Evolutionary conservation across 2,797 vertebrate genomes (phyloP), one percentile per base, ranked within the genome.

Genomic region (Diglossa cyanea): DNA sequence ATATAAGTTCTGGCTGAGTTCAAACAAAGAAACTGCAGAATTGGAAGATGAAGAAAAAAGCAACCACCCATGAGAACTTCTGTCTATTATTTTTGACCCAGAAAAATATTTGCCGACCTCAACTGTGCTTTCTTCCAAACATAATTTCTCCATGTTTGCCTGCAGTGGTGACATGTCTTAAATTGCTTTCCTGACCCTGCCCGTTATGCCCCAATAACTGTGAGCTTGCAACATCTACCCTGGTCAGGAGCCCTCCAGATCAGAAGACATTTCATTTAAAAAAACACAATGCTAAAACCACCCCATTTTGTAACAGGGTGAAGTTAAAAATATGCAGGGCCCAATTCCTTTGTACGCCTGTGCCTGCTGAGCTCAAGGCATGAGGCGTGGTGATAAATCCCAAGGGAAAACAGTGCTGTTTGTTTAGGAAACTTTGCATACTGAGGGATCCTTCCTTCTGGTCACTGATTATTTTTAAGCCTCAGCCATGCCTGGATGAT

Each of bases 101-200:
- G 62, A 78, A 81, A 91, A 93, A 57, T 60, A 94, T 48, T 80
- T 93, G 76, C 89, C 83, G 65, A 89, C 87, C 75, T 91, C 81
- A 78, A 42, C 58, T 72, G 78, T 81, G 68, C 80, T 90, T 93
- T 68, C 42, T 63, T 88, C 76, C 76, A 95, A 88, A 61, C 2
- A 9, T 11, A 73, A 83, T 88, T 93, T 83, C 70, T 80, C 76
- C 48, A 21, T 11, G 39, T 78, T 91, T 93, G 55, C 66, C 57
- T 81, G 58, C 87, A 88, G 68, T 86, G 75, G 73, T 77, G 79
- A 55, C 72, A 75, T 3, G 21, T 42, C 55, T 83, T 48, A 72
- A 94, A 94, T 73, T 40, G 65, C 66, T 84, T 84, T 81, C 58
- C 60, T 95, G 93, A 88, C 93, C 85, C 48, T 88, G 79, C 48